A percentile compares a stretch with the other conserved stretches of the same genome.
Conservation (phyloP, 2,113 vertebrate genomes). For the Ammodytes dubius region DNA sequence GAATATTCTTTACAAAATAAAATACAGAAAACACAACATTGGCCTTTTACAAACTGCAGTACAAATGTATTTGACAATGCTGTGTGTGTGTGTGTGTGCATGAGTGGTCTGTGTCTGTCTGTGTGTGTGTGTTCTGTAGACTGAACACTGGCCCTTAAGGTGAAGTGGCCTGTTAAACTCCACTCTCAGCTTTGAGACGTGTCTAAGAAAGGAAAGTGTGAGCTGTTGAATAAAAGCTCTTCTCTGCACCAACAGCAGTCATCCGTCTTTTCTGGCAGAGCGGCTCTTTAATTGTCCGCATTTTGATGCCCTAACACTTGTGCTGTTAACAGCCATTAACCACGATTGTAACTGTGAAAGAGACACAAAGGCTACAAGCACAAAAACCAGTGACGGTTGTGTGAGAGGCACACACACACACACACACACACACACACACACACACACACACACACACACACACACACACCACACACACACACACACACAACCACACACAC, state of each 20-base stretch:
- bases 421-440: constrained; percentile 54
- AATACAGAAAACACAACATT: not conserved
- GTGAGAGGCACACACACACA: constrained; percentile 47
- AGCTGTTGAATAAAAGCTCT: constrained; percentile 83
- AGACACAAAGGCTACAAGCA: constrained; percentile 84
- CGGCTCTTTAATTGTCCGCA: constrained; percentile 91
- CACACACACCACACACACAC: constrained; percentile 28
- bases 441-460: constrained; percentile 82
- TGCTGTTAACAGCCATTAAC: constrained; percentile 93
- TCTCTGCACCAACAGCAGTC: constrained; percentile 84
- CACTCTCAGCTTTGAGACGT: constrained; percentile 48
- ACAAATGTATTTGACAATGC: constrained; percentile 1
- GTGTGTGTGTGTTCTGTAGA: constrained; percentile 9
- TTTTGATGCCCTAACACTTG: constrained; percentile 87
- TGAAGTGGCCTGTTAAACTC: constrained; percentile 72
- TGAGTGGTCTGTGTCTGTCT: not conserved
- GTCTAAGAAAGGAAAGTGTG: constrained; percentile 68
- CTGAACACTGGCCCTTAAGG: constrained; percentile 57
- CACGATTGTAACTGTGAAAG: constrained; percentile 92
- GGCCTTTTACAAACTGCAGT: not conserved
- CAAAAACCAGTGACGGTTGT: constrained; percentile 34
- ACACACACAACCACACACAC: constrained; percentile 50
- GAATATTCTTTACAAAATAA: not conserved
- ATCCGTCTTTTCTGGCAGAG: constrained; percentile 87
- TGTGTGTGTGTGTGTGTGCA: not conserved